phyloP scores from a whole-genome alignment of 2,888 invertebrate genomes.

The Cactoblastis cactorum region DNA sequence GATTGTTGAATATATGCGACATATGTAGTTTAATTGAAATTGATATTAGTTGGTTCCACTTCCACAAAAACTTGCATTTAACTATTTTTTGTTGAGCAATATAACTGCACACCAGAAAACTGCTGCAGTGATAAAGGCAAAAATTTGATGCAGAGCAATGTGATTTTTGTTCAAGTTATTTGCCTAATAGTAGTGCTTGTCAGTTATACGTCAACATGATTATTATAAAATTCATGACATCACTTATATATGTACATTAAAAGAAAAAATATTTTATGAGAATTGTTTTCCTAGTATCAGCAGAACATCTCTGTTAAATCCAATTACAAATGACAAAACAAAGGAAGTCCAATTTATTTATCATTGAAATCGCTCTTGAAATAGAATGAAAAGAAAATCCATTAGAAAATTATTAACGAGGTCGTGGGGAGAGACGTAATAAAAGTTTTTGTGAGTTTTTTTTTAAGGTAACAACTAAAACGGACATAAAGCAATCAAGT shows the following conservation, averaged over 20 bases:
- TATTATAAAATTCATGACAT: too few relatives aligned
- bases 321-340: conserved; percentile 13
- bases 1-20: too few relatives aligned
- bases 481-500: conserved; percentile 21
- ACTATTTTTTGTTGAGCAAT: too few relatives aligned
- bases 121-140: too few relatives aligned
- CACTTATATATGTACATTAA: background rate
- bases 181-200: too few relatives aligned
- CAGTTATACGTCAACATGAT: too few relatives aligned
- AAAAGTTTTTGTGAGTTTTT: conserved; percentile 21
- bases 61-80: too few relatives aligned
- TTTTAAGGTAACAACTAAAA: conserved; percentile 17
- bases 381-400: conserved; percentile 10
- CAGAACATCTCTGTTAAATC: background rate
- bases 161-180: too few relatives aligned
- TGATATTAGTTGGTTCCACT: too few relatives aligned
- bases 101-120: too few relatives aligned
- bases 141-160: too few relatives aligned
- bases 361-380: conserved; percentile 5
- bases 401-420: conserved; percentile 11
- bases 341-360: conserved; percentile 11
- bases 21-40: too few relatives aligned
- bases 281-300: background rate
- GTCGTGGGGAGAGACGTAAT: conserved; percentile 19
- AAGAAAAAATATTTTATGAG: background rate